Base-by-base conservation (phyloP, 2,888 invertebrate genomes). In the Leptinotarsa juncta region DNA sequence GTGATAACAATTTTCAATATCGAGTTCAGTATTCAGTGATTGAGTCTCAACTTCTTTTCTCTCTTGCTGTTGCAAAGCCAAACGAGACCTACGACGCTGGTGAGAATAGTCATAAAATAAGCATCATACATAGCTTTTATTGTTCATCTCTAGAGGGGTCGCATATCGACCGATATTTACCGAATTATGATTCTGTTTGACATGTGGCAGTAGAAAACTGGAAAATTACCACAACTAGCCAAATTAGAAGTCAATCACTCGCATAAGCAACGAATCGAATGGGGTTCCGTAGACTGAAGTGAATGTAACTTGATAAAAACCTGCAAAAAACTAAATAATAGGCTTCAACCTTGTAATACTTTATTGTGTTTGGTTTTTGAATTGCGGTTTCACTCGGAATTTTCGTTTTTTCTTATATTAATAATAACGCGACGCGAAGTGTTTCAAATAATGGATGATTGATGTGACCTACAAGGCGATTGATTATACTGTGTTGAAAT, bases 201-300 rank as follows among this genome's bases (percentile, higher is more conserved):
- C 82, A 82, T 82, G 82, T 80, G 82, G 82, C 77, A 72, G 80
- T 73, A 76, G 80, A 81, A 81, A 82, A 82, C 82, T 80, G 78
- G 78, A 81, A 82, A 82, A 82, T 82, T 79, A 81, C 78, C 77
- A 76, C 78, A 69, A 77, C 77, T 78, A 78, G 76, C 77, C 72
- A 57, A 71, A 75, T 70, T 70, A 49, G 32, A 73, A 77, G 72
- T 75, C 68, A 74, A 77, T 68, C 78, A 77, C 78, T 76, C 73
- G 76, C 73, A 48, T n/a, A 73, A 73, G 65, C 69, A 71, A 65
- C 23, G 42, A 51, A 49, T 74, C 60, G n/a, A 48, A 53, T 50
- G 70, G 70, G 70, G 70, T 65, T 67, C n/a, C 49, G 70, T 23
- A 51, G 62, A 67, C 18, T 70, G 26, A 51, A 26, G 62, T 62